Evolutionary conservation across 2,797 vertebrate species (phyloP), one percentile per base, ranked within the genome.

Genomic region (Cyclopterus lumpus): DNA sequence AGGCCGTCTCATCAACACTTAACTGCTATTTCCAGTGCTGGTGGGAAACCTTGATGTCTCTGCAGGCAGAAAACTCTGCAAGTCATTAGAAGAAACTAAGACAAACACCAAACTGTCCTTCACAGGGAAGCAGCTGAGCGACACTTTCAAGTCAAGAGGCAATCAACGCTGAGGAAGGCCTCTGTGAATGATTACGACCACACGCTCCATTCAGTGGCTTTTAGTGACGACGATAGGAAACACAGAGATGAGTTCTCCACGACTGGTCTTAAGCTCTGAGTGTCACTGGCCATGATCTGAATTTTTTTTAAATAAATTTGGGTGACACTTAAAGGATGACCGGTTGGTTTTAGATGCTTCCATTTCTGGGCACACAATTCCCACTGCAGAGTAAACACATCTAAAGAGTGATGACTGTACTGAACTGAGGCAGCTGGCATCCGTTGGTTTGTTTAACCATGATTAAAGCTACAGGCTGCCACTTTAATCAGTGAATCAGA

Each of bases 101-200:
- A 64, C 79, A 85, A 81, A 71, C 60, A 75, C 32, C 30, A 64
- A 73, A 82, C 49, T 40, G 74, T 90, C 84, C 82, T 73, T 87
- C 57, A 76, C 69, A 36, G 15, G 49, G 75, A 87, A 80, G 73
- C 34, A 28, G 60, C 67, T 67, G 67, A 73, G 63, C 51, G 24
- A 77, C 83, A 76, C 81, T 85, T 90, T 90, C 53, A 88, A 87
- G 81, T 89, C 75, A 79, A 87, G 83, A 88, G 62, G 80, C 82
- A 88, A 92, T 90, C 90, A 90, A 84, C 40, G 30, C 63, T 57
- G 72, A 70, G 65, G 67, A 74, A 80, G 74, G 71, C 61, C 53
- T 83, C 64, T 69, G 81, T 20, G 22, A 84, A 84, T 61, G 81
- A 89, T 88, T 81, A 79, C 4, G 30, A 65, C 78, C 88, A 71